Base-by-base conservation (phyloP, 2,113 vertebrate species). In the Lucifuga dentata region DNA sequence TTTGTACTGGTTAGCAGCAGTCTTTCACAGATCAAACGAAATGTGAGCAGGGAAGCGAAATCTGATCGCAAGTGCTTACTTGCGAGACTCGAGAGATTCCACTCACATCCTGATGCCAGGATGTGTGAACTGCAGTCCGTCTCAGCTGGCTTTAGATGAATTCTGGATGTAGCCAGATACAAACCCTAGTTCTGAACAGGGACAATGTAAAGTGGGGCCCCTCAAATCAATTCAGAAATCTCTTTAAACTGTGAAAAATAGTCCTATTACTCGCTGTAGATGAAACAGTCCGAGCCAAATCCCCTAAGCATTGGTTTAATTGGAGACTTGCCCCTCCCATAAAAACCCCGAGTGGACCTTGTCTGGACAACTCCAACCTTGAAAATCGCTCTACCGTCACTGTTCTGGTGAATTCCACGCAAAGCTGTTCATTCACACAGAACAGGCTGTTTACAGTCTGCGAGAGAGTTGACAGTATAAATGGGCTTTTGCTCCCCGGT, bases 381-480 rank as follows among this genome's bases (percentile, higher is more conserved):
- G 77, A 80, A 84, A 86, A 75, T 66, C 85, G 76, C 50, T 75
- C 78, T 74, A 76, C 43, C 80, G 13, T 83, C 71, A 60, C 86
- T 2, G 70, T 5, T 24, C 73, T 44, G 78, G 76, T 74, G 38
- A 74, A 45, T 69, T 67, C 66, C 72, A 68, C 70, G 21, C 64
- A 45, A n/a, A 1, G 12, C 50, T 44, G 72, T 60, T 56, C 77
- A 50, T 45, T 50, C 80, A 52, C 12, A 69, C 82, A 77, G 78
- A 86, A 84, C 83, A 32, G 67, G 61, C 65, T 87, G 86, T 80
- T 86, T 81, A 80, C 78, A 69, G 77, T 71, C 66, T 65, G 68
- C 23, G 52, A 57, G 73, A 68, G 75, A 68, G 73, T 41, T 46
- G 63, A 72, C 66, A 79, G 77, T 77, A 80, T 68, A 81, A 86